phyloP scores from a whole-genome alignment of 2,888 invertebrate species.

The Elegia similella region DNA sequence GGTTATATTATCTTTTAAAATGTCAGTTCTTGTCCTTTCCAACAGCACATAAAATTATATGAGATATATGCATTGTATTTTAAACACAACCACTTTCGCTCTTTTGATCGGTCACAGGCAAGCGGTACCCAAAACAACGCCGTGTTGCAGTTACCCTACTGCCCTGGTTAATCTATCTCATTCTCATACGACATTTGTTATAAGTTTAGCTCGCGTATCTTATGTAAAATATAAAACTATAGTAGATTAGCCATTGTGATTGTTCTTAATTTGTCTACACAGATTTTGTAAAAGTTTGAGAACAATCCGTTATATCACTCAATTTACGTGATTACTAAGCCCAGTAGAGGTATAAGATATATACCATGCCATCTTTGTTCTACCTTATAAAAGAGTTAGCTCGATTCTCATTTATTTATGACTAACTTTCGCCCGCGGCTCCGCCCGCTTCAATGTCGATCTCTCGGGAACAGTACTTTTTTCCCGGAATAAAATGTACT shows the following conservation, averaged over 20 bases:
- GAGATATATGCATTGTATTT: neutral
- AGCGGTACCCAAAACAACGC: conserved; percentile 1
- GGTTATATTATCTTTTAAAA: neutral
- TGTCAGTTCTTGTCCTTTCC: neutral
- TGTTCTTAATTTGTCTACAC: no score
- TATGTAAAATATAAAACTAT: neutral
- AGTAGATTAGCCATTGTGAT: no score
- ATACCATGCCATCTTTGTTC: no score
- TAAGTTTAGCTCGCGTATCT: neutral
- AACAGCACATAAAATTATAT: neutral
- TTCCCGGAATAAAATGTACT: no score
- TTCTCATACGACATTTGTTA: neutral
- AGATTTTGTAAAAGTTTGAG: neutral
- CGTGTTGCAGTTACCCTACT: neutral
- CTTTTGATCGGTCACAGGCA: neutral
- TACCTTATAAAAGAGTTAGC: no score
- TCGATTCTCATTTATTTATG: no score
- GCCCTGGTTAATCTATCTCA: neutral
- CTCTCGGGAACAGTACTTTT: no score
- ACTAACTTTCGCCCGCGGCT: no score
- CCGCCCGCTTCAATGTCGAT: no score
- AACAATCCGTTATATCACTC: conserved; percentile 3
- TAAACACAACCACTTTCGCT: conserved; percentile 5
- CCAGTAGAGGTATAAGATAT: neutral
- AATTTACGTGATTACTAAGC: neutral